Evolutionary conservation across 2,888 invertebrate genomes (phyloP).

Genomic region (Leptinotarsa rubiginosa): DNA sequence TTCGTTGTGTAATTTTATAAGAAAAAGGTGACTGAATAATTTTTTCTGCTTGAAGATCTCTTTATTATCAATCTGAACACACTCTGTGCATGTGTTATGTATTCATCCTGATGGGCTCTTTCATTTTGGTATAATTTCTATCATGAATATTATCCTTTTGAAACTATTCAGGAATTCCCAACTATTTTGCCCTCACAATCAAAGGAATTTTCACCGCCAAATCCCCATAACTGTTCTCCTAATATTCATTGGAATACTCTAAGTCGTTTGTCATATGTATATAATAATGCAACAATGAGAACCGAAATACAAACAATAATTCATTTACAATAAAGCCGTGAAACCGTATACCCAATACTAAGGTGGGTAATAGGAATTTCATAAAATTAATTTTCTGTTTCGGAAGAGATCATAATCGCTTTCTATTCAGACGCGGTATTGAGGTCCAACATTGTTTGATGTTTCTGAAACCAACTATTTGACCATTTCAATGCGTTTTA

Average conservation of each 20-base stretch:
- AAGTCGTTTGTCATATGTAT: conserved; percentile 8
- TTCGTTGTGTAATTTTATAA: too few species aligned
- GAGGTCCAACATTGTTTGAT: conserved; percentile 39
- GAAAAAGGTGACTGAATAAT: too few species aligned
- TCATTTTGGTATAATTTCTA: too few species aligned
- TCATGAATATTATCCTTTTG: too few species aligned
- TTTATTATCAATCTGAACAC: too few species aligned
- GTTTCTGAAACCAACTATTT: conserved; percentile 32
- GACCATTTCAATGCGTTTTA: conserved; percentile 22
- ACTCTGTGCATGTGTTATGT: too few species aligned
- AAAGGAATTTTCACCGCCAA: neutral
- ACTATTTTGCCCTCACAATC: neutral
- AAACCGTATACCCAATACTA: conserved; percentile 38
- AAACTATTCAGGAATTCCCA: too few species aligned
- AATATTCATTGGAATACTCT: neutral
- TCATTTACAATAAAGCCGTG: conserved; percentile 25
- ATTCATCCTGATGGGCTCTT: too few species aligned
- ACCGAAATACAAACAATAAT: conserved; percentile 18
- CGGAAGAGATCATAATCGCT: conserved; percentile 42
- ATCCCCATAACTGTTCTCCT: neutral
- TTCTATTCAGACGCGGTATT: conserved; percentile 39
- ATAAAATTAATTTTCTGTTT: conserved; percentile 47
- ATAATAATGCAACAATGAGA: conserved; percentile 2
- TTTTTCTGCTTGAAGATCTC: too few species aligned
- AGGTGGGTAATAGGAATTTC: conserved; percentile 47